Conservation (phyloP, 2,113 vertebrate species). For the Rhinolophus sinicus region DNA sequence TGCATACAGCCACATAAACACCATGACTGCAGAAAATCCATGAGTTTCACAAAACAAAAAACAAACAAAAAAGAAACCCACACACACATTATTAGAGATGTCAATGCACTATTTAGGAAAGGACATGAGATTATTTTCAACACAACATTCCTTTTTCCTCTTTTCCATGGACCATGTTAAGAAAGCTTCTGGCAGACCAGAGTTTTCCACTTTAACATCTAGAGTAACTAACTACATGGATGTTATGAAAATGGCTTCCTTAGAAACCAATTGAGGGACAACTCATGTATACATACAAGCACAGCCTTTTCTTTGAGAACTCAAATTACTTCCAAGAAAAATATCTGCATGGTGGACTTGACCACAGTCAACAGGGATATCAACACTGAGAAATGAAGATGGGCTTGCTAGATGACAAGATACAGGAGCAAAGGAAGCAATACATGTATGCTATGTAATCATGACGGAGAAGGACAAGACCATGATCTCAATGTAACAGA, state of each 20-base stretch:
- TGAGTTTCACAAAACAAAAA: not conserved
- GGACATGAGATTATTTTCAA: not conserved
- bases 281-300: not conserved
- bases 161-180: not conserved
- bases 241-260: conserved; percentile 13
- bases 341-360: not conserved
- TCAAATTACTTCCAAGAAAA: conserved; percentile 24
- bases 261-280: not conserved
- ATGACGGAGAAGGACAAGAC: not conserved
- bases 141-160: not conserved
- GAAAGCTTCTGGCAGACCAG: not conserved
- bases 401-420: not conserved
- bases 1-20: not conserved
- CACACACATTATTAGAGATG: not conserved
- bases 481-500: not conserved
- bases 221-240: not conserved
- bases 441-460: not conserved
- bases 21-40: not conserved
- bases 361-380: not conserved
- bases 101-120: not conserved
- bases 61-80: not conserved
- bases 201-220: not conserved
- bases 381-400: not conserved
- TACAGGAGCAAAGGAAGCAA: not conserved
- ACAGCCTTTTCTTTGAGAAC: not conserved